phyloP scores from a whole-genome alignment of 2,113 vertebrate genomes.

The Tetrax tetrax region DNA sequence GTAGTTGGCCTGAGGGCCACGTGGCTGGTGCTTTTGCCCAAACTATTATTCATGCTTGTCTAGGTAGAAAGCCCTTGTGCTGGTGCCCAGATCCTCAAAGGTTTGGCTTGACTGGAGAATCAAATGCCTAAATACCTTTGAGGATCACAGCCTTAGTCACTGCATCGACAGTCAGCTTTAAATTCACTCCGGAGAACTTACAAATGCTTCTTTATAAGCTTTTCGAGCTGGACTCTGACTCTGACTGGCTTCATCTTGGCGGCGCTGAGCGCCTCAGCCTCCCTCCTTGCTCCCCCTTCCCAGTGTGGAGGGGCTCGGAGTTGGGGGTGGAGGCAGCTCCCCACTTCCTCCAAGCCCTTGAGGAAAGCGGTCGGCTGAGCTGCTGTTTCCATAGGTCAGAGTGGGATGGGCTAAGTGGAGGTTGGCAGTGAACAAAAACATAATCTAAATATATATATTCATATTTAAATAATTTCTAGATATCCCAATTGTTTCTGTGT shows the following conservation, averaged over 20 bases:
- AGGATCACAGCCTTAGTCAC: not conserved
- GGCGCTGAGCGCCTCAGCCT: not conserved
- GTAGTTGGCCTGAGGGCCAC: not conserved
- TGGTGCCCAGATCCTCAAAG: conserved; percentile 14
- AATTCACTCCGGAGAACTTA: conserved; percentile 16
- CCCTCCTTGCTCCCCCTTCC: not conserved
- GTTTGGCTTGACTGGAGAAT: conserved; percentile 17
- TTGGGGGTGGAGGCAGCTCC: not conserved
- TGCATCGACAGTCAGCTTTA: not conserved
- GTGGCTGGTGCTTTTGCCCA: not conserved
- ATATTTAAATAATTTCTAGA: not conserved
- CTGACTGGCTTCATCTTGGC: not conserved
- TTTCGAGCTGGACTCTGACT: not conserved
- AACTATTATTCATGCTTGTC: not conserved
- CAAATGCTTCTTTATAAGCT: conserved; percentile 21
- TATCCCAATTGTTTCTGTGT: not conserved
- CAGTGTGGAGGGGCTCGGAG: not conserved
- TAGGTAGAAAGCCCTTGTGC: not conserved
- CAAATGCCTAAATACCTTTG: conserved; percentile 27
- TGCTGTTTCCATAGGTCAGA: not conserved
- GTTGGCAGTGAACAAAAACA: not conserved
- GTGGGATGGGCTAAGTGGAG: not conserved
- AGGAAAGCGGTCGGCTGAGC: not conserved
- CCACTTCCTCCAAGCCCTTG: not conserved
- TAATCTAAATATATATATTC: not conserved